Percentiles rank a stretch among this genome's conserved stretches.
These are phyloP conservation scores for Dione juno DNA, from an alignment of 2,888 invertebrate species.

Conservation along the genomic window DNA sequence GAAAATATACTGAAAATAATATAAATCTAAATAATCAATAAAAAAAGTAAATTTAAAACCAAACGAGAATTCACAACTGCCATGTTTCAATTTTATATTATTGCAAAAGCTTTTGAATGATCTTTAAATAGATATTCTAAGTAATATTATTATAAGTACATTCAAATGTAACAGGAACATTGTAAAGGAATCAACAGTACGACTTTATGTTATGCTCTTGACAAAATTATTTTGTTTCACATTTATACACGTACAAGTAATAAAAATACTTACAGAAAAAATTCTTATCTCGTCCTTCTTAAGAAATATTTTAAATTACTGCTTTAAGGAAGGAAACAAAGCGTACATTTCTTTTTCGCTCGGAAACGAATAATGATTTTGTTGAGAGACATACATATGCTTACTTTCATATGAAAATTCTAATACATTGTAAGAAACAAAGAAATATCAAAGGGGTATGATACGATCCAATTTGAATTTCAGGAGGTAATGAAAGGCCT, in stretches of 20 bases:
- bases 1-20: too few relatives aligned
- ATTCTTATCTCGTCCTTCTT: slow-evolving; percentile 40
- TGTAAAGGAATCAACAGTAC: slow-evolving; percentile 1
- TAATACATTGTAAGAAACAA: slow-evolving; percentile 43
- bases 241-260: slow-evolving; percentile 6
- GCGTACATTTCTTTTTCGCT: slow-evolving; percentile 54
- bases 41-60: not conserved
- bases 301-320: slow-evolving; percentile 56
- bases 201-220: slow-evolving; percentile 2
- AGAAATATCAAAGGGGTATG: slow-evolving; percentile 3
- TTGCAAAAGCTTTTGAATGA: too few relatives aligned
- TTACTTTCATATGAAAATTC: slow-evolving; percentile 50
- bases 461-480: slow-evolving; percentile 22
- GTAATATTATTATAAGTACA: not conserved
- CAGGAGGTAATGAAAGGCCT: slow-evolving; percentile 93
- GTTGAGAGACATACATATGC: slow-evolving; percentile 53
- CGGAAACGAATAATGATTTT: slow-evolving; percentile 60
- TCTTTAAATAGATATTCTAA: too few relatives aligned
- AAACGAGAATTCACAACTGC: not conserved
- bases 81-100: too few relatives aligned
- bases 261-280: slow-evolving; percentile 2
- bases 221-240: not conserved
- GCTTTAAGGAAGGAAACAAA: slow-evolving; percentile 55
- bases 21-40: too few relatives aligned
- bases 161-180: not conserved